Percentiles rank a stretch among this genome's conserved stretches.
Evolutionary conservation across 2,888 invertebrate genomes (phyloP).

Genomic region (Brenthis hecate): DNA sequence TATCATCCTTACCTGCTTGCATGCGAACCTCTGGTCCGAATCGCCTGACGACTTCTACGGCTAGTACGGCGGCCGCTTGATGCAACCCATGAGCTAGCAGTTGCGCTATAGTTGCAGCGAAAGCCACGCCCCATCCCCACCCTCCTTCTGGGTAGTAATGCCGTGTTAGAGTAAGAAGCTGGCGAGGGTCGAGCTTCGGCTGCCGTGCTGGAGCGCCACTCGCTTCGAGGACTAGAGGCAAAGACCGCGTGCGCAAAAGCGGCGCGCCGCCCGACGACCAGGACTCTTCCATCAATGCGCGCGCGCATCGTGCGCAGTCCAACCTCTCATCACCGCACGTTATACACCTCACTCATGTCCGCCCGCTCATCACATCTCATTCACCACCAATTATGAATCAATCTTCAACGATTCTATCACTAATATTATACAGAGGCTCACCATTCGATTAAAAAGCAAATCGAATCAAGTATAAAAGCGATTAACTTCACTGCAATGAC

Average conservation of each 20-base stretch:
- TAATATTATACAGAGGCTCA: constrained; percentile 33
- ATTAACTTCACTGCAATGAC: constrained; percentile 31
- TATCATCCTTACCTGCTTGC: constrained; percentile 81
- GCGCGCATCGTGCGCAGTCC: constrained; percentile 73
- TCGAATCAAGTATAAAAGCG: constrained; percentile 22
- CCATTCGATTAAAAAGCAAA: constrained; percentile 37
- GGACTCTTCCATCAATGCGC: constrained; percentile 80
- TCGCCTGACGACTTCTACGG: constrained; percentile 81
- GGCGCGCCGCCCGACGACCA: constrained; percentile 82
- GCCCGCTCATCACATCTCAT: constrained; percentile 50
- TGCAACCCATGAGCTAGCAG: constrained; percentile 89
- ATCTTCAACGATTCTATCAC: constrained; percentile 13
- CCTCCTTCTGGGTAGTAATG: constrained; percentile 95
- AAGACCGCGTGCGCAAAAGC: constrained; percentile 85
- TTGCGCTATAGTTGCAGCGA: constrained; percentile 88
- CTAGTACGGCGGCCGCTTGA: constrained; percentile 84
- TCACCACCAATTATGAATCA: constrained; percentile 6
- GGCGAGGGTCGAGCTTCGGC: constrained; percentile 79
- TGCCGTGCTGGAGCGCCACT: constrained; percentile 74
- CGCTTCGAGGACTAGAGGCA: constrained; percentile 84
- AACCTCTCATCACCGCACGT: constrained; percentile 66
- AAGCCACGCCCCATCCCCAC: constrained; percentile 92
- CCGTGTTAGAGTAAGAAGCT: constrained; percentile 86
- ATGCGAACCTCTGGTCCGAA: constrained; percentile 83
- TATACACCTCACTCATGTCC: constrained; percentile 67